Base-by-base conservation (phyloP, 2,113 vertebrate genomes). In the Tetraodon nigroviridis region DNA sequence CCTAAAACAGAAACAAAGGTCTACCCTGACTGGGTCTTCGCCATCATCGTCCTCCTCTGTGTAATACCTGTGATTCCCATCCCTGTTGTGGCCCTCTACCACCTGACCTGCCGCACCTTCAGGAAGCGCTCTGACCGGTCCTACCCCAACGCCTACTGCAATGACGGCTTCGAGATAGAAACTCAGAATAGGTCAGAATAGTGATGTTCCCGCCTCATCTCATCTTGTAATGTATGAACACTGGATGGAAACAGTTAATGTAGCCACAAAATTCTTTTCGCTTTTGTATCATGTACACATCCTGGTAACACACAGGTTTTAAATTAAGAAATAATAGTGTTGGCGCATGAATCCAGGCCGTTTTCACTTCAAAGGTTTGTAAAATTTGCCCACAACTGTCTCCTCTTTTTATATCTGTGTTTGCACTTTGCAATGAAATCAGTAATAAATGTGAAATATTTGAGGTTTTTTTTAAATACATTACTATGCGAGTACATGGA, bases 21-120 rank as follows among this genome's bases (percentile, higher is more conserved):
- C 1, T 95, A 94, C 57, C 92, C 94, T 0, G 58, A 59, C 19
- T 97, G 93, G 94, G 92, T 93, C 20, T 88, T 83, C 52, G 79
- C 72, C 48, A 74, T 87, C 42, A 94, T 93, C 27, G 47, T 85
- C 53, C 61, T 94, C 15, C 68, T 98, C 63, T 81, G 76, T 27
- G 14, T 58, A 4, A 2, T 92, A 8, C 93, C 94, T 0, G 69
- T 87, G 0, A 0, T 91, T 7, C 86, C 87, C 8, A 75, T 97
- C 55, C 94, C 92, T 1, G 22, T 73, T 3, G 86, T 88, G 13
- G 92, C 91, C 0, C 19, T 95, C 57, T 89, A 85, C 80, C 68
- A 80, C 80, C 47, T 84, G 76, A 62, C 69, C 74, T 5, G 51
- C 66, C 32, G 32, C 8, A 7, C 4, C 56, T 2, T 14, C 2